phyloP scores from a whole-genome alignment of 2,797 vertebrate species.

The Knipowitschia caucasica region DNA sequence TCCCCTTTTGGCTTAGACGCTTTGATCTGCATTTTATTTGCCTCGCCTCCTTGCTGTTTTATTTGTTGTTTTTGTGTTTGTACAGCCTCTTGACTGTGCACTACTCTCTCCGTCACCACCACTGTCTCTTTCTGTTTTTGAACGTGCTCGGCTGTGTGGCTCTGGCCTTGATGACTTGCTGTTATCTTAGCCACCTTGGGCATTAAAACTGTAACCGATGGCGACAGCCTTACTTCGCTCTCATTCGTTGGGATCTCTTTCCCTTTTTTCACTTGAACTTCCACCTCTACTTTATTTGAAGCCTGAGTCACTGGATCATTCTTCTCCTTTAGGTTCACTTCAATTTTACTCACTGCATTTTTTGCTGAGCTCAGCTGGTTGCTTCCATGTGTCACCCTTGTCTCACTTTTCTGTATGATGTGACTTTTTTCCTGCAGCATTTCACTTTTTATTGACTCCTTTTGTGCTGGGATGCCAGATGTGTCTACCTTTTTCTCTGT shows the following conservation, averaged over 20 bases:
- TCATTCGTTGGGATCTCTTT: constrained; percentile 56
- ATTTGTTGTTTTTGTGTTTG: constrained; percentile 60
- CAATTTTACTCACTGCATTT: constrained; percentile 42
- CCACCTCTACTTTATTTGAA: constrained; percentile 43
- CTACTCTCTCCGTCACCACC: constrained; percentile 59
- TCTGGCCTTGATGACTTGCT: constrained; percentile 61
- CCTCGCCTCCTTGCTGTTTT: constrained; percentile 47
- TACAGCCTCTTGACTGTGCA: constrained; percentile 59
- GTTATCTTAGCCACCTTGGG: constrained; percentile 53
- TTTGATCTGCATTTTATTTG: constrained; percentile 45
- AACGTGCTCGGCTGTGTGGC: constrained; percentile 55
- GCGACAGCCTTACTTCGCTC: constrained; percentile 48
- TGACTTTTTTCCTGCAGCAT: constrained; percentile 48
- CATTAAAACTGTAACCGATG: constrained; percentile 49
- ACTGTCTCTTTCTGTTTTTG: constrained; percentile 63
- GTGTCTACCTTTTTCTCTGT: constrained; percentile 57
- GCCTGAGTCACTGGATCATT: constrained; percentile 40
- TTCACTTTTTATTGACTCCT: constrained; percentile 47
- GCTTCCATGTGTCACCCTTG: constrained; percentile 44
- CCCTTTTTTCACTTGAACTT: constrained; percentile 54
- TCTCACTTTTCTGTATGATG: constrained; percentile 41
- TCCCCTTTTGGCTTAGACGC: constrained; percentile 49
- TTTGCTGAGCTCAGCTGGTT: constrained; percentile 40
- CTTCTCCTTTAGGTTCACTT: constrained; percentile 42
- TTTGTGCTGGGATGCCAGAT: constrained; percentile 40